phyloP scores from a whole-genome alignment of 2,888 invertebrate genomes.

The Spodoptera exigua region DNA sequence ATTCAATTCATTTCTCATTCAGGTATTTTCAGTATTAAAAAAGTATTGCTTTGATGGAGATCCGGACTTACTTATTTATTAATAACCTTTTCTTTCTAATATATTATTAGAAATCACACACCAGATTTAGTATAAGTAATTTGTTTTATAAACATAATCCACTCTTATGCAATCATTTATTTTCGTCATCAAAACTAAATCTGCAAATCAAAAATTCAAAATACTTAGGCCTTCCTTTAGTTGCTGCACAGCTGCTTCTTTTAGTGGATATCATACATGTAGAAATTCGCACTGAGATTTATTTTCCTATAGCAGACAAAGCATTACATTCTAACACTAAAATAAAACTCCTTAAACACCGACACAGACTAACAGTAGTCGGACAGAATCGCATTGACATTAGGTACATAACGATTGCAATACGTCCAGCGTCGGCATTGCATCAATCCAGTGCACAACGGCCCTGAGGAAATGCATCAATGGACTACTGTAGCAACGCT shows the following conservation, averaged over 20 bases:
- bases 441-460: constrained; percentile 84
- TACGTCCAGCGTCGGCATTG: constrained; percentile 78
- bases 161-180: no score
- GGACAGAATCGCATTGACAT: constrained; percentile 82
- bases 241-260: no score
- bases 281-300: background rate
- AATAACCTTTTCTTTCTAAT: no score
- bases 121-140: no score
- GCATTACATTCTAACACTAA: constrained; percentile 54
- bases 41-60: no score
- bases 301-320: constrained; percentile 24
- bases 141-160: no score
- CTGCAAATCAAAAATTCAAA: no score
- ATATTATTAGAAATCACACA: no score
- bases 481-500: constrained; percentile 64
- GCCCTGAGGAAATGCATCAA: constrained; percentile 84
- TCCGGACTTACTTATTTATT: no score
- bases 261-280: no score
- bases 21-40: constrained; percentile 12
- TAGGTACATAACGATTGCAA: constrained; percentile 86
- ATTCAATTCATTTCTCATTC: constrained; percentile 22
- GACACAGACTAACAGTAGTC: constrained; percentile 78
- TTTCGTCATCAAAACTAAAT: no score
- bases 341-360: constrained; percentile 77
- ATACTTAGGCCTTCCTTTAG: no score